Evolutionary conservation across 1,140 invertebrate genomes (phyloP).

Genomic region (Diachasmimorpha longicaudata): DNA sequence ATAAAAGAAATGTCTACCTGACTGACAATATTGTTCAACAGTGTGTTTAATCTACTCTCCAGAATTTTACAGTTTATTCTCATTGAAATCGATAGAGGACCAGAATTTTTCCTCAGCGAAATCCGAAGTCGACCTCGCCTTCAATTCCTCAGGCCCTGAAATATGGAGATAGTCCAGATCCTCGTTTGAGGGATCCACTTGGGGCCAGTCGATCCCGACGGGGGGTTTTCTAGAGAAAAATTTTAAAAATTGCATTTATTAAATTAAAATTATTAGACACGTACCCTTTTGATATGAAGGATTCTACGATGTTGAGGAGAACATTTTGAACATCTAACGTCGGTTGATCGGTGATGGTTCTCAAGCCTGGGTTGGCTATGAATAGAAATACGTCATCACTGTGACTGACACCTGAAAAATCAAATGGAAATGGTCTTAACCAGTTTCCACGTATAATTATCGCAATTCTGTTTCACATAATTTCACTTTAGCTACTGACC

Average conservation of each 20-base stretch:
- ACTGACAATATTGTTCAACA: background rate
- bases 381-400: background rate
- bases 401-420: background rate
- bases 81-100: slow-evolving; percentile 64
- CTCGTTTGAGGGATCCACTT: slow-evolving; percentile 49
- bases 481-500: too few species aligned
- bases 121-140: slow-evolving; percentile 57
- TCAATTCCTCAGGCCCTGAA: slow-evolving; percentile 51
- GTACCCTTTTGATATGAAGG: background rate
- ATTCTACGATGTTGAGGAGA: background rate
- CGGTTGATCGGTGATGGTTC: background rate
- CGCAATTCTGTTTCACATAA: too few species aligned
- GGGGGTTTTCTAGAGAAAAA: slow-evolving; percentile 53
- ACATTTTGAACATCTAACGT: background rate
- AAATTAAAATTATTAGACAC: background rate
- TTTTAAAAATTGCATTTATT: background rate
- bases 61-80: slow-evolving; percentile 52
- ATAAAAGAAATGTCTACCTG: background rate
- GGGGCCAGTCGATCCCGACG: slow-evolving; percentile 45
- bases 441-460: too few species aligned
- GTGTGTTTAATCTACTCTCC: background rate
- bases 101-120: slow-evolving; percentile 66
- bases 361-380: background rate
- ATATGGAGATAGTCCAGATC: slow-evolving; percentile 64
- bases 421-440: background rate